A percentile compares a stretch with the other conserved stretches of the same genome.
Evolutionary conservation across 2,797 vertebrate species (phyloP).

Genomic region (Pyrrhura leucotis): DNA sequence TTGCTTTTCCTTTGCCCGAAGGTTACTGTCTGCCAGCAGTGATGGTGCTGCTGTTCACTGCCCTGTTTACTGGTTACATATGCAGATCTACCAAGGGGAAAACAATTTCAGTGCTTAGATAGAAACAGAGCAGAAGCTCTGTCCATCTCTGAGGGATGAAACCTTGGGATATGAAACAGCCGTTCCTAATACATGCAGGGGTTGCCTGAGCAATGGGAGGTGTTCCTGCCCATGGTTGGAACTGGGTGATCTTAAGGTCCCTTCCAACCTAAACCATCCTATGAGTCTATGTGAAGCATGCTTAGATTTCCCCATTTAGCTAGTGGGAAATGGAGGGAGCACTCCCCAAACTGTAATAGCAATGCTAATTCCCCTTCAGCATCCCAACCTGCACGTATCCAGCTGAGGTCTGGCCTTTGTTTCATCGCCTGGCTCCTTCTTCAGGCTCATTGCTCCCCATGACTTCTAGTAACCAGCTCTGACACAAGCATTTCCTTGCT

Average conservation of each 20-base stretch:
- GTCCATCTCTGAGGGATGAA: not conserved
- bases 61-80: rapidly evolving
- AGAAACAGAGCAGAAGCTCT: not conserved
- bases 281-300: rapidly evolving
- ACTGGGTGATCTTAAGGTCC: not conserved
- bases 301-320: not conserved
- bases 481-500: not conserved
- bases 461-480: no score
- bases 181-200: rapidly evolving
- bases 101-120: not conserved
- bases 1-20: not conserved
- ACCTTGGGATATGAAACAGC: no score
- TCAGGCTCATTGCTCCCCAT: not conserved
- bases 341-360: rapidly evolving
- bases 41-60: not conserved
- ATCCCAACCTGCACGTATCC: no score
- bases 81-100: not conserved
- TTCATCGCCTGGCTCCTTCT: not conserved
- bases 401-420: not conserved
- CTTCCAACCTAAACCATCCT: not conserved
- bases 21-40: not conserved
- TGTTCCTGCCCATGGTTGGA: not conserved
- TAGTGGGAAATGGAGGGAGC: rapidly evolving
- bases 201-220: not conserved
- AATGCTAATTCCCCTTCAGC: no score